Conservation (phyloP, 92 coral and sea anemone genomes). For the Micromussa lordhowensis region DNA sequence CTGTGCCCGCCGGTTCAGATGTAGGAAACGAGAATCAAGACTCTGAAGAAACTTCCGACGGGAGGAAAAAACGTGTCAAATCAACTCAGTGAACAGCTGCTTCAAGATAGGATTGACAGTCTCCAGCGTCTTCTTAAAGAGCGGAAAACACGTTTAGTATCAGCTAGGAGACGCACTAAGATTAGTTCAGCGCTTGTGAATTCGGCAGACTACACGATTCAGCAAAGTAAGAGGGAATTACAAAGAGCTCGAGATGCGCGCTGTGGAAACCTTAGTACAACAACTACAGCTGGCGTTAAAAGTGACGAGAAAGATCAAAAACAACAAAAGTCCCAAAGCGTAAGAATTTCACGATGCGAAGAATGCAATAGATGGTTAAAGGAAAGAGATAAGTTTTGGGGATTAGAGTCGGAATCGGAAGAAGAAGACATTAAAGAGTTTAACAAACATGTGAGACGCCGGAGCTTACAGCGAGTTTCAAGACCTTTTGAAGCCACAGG, state of each 20-base stretch:
- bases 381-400: constrained; percentile 75
- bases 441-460: neutral
- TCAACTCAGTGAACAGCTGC: constrained; percentile 32
- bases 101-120: constrained; percentile 26
- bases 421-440: constrained; percentile 39
- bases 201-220: constrained; percentile 27
- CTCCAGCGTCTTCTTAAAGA: constrained; percentile 48
- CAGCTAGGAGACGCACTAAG: constrained; percentile 1
- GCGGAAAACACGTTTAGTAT: constrained; percentile 13
- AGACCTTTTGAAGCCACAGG: neutral
- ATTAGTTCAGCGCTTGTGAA: neutral
- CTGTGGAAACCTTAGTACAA: neutral
- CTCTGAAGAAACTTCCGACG: neutral
- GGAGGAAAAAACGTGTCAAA: neutral
- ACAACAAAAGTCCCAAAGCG: neutral
- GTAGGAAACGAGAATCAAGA: neutral
- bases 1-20: neutral
- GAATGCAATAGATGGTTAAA: constrained; percentile 33
- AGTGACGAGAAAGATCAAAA: neutral
- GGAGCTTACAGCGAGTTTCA: neutral
- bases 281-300: neutral
- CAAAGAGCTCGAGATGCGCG: constrained; percentile 13
- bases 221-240: constrained; percentile 33
- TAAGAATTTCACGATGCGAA: constrained; percentile 17
- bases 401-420: constrained; percentile 69